Percentiles rank a stretch among this genome's conserved stretches.
phyloP scores from a whole-genome alignment of 2,888 invertebrate species.

The Yponomeuta plumbellus region DNA sequence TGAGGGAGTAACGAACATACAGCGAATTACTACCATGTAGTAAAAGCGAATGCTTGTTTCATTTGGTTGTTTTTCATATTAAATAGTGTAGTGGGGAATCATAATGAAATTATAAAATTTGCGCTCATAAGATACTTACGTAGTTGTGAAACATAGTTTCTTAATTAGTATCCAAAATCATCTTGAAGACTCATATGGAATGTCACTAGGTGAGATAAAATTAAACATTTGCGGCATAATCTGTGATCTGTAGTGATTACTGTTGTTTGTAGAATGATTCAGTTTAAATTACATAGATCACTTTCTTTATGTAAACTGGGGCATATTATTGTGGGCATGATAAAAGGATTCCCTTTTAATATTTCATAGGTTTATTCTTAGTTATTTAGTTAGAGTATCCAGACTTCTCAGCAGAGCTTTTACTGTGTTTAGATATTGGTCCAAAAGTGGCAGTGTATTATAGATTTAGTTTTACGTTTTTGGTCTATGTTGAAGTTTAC shows the following conservation, averaged over 20 bases:
- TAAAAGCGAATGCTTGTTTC: slow-evolving; percentile 31
- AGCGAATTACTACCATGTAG: slow-evolving; percentile 43
- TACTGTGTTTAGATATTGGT: neutral
- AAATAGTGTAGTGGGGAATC: slow-evolving; percentile 33
- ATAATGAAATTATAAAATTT: slow-evolving; percentile 33
- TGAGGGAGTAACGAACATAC: slow-evolving; percentile 33
- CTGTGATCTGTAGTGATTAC: slow-evolving; percentile 56
- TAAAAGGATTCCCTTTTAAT: neutral
- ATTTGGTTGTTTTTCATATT: slow-evolving; percentile 53
- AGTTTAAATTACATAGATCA: slow-evolving; percentile 8
- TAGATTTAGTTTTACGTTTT: neutral
- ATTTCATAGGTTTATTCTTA: neutral
- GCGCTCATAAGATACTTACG: slow-evolving; percentile 36
- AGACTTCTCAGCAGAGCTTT: neutral
- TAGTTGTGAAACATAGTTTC: slow-evolving; percentile 32
- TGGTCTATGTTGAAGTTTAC: neutral
- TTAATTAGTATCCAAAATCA: slow-evolving; percentile 37
- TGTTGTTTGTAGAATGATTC: slow-evolving; percentile 34
- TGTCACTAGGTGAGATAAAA: slow-evolving; percentile 39
- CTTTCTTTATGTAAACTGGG: neutral
- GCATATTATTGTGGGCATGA: neutral
- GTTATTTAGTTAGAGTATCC: neutral
- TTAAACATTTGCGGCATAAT: slow-evolving; percentile 39
- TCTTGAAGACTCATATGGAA: slow-evolving; percentile 31
- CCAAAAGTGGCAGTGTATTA: neutral